Evolutionary conservation across 2,797 vertebrate genomes (phyloP), one percentile per base, ranked within the genome.

Genomic region (Acipenser transmontanus): DNA sequence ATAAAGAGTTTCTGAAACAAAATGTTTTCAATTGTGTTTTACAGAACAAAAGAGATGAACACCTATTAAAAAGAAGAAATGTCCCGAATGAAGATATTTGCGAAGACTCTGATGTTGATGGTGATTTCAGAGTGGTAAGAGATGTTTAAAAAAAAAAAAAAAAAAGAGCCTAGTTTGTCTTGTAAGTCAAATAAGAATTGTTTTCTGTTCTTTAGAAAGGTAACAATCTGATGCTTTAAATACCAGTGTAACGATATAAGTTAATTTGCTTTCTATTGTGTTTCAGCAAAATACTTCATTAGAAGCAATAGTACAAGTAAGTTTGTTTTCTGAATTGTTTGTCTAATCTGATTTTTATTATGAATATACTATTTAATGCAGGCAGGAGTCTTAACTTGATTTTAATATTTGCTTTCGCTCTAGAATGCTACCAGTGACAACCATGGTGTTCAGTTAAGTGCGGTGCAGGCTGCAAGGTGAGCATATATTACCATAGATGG

Each of bases 401-500:
- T 70, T 73, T 34, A 17, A 17, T 17, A 12, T 75, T 48, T 75
- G 8, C 4, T 77, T 79, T 68, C 66, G 1, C 84, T 84, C 66
- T 68, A 98, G 97, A 98, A 99, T 78, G 96, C 97, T 76, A 98
- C 94, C 84, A 98, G 97, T 90, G 95, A 99, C 87, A 98, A 99
- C 90, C 96, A 98, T 84, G 95, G 95, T 62, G 84, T 99, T 81
- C 97, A 99, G 70, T 87, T 99, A 84, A 97, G 95, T 77, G 97
- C 97, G 71, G 96, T 98, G 66, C 97, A 98, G 78, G 96, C 97
- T 77, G 96, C 97, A 80, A 94, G 97, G 97, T 99, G 88, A 82
- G 81, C 56, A 64, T 60, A 49, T 20, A 12, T 62, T 20, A 2
- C 34, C 0, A 8, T 52, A 52, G 50, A 20, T 4, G 59, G 11